Conservation (phyloP, 2,888 invertebrate species). For the Hirtodrosophila trivittata region DNA sequence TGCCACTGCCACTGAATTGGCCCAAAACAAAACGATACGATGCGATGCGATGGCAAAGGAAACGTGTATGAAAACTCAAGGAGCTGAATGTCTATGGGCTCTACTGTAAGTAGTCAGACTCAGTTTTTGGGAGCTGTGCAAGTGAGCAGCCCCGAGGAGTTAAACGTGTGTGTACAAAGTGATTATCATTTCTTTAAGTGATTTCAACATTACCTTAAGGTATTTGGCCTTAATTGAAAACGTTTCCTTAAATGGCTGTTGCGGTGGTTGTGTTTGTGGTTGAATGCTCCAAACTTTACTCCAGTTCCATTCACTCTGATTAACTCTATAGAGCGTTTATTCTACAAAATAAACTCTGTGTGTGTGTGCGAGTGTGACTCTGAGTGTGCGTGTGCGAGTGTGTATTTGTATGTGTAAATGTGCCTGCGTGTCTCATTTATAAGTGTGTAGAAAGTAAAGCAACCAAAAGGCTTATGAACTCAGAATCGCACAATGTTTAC, state of each 20-base stretch:
- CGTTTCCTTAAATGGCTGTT: constrained; percentile 67
- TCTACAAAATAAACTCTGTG: constrained; percentile 41
- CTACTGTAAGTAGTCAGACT: constrained; percentile 20
- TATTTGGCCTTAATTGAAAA: constrained; percentile 72
- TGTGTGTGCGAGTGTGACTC: constrained; percentile 9
- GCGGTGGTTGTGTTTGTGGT: constrained; percentile 47
- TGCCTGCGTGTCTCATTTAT: not conserved
- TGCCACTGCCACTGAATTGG: constrained; percentile 22
- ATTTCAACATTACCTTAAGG: constrained; percentile 77
- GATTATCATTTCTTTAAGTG: constrained; percentile 81
- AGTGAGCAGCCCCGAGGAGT: constrained; percentile 68
- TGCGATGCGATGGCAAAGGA: too few species aligned
- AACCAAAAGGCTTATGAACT: not conserved
- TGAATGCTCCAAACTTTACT: constrained; percentile 52
- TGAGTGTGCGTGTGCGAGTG: not conserved
- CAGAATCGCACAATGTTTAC: not conserved
- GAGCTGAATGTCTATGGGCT: constrained; percentile 20
- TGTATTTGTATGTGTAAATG: not conserved
- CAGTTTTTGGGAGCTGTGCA: constrained; percentile 18
- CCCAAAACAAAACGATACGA: constrained; percentile 4
- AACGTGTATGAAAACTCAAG: constrained; percentile 8
- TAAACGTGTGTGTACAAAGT: constrained; percentile 71
- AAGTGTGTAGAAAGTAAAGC: not conserved
- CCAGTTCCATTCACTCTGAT: constrained; percentile 47
- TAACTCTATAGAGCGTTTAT: constrained; percentile 53